phyloP scores from a whole-genome alignment of 2,113 vertebrate species.

The Corythaixoides concolor region DNA sequence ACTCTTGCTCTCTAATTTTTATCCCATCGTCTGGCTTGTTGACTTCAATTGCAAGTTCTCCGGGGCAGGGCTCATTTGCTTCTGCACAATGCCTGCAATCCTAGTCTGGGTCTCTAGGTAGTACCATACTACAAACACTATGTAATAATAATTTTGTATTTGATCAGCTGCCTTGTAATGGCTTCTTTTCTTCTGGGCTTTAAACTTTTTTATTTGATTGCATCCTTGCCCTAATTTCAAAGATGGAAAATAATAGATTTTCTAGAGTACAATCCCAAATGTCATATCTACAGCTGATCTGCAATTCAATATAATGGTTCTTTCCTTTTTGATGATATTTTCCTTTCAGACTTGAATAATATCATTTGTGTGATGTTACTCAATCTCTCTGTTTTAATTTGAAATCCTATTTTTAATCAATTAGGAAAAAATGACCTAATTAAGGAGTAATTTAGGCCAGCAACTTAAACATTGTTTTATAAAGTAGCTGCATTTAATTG shows the following conservation, averaged over 20 bases:
- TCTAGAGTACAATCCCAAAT: slow-evolving; percentile 46
- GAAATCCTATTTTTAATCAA: slow-evolving; percentile 68
- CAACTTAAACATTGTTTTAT: slow-evolving; percentile 56
- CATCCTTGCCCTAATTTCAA: slow-evolving; percentile 59
- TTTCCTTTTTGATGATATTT: neutral
- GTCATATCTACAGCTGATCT: slow-evolving; percentile 54
- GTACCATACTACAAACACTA: neutral
- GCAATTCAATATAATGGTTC: slow-evolving; percentile 46
- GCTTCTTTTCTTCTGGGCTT: slow-evolving; percentile 49
- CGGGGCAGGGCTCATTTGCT: neutral
- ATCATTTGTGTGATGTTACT: slow-evolving; percentile 39
- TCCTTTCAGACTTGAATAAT: slow-evolving; percentile 47
- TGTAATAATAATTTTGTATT: slow-evolving; percentile 11
- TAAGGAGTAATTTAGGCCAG: slow-evolving; percentile 64
- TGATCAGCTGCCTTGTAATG: slow-evolving; percentile 28
- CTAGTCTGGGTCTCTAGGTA: neutral
- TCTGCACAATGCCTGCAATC: neutral
- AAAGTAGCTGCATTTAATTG: slow-evolving; percentile 61
- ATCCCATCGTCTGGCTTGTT: neutral
- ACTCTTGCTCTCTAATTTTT: neutral
- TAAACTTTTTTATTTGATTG: slow-evolving; percentile 48
- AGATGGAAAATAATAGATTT: slow-evolving; percentile 55
- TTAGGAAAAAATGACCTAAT: slow-evolving; percentile 70
- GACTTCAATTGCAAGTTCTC: neutral
- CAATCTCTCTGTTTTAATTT: slow-evolving; percentile 63